These are phyloP conservation scores for Blastomussa wellsi DNA, from an alignment of 92 coral and sea anemone species.

Conservation along the genomic window DNA sequence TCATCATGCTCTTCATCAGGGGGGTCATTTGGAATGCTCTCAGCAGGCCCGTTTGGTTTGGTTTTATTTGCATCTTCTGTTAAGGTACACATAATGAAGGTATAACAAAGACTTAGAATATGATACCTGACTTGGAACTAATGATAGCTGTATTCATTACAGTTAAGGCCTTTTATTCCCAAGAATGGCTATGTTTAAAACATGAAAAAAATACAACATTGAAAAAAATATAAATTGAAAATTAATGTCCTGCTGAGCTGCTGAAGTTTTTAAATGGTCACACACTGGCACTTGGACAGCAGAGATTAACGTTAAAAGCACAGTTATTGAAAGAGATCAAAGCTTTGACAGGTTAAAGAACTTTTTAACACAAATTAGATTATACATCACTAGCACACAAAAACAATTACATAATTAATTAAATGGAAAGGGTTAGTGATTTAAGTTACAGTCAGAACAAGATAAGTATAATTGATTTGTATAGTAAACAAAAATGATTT, in stretches of 20 bases:
- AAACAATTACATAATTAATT: neutral
- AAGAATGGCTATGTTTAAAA: neutral
- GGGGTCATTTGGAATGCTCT: constrained; percentile 48
- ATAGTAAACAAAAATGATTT: neutral
- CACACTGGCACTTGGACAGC: neutral
- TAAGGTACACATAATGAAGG: constrained; percentile 87
- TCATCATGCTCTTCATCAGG: constrained; percentile 64
- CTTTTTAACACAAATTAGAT: neutral
- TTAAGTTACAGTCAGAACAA: neutral
- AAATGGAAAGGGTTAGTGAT: neutral
- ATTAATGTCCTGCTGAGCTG: neutral
- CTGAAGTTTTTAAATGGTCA: neutral
- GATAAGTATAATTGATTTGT: neutral
- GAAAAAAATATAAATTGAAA: neutral
- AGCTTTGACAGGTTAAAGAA: neutral
- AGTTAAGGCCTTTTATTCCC: neutral
- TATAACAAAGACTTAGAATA: constrained; percentile 90
- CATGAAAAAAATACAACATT: neutral
- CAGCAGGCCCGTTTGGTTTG: constrained; percentile 62
- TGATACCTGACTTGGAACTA: constrained; percentile 35
- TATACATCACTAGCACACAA: neutral
- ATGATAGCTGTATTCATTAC: neutral
- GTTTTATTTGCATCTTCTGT: constrained; percentile 79
- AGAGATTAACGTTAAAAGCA: neutral
- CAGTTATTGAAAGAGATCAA: neutral